Percentiles rank a stretch among this genome's conserved stretches.
phyloP scores from a whole-genome alignment of 2,888 invertebrate species.

The Tridacna gigas region DNA sequence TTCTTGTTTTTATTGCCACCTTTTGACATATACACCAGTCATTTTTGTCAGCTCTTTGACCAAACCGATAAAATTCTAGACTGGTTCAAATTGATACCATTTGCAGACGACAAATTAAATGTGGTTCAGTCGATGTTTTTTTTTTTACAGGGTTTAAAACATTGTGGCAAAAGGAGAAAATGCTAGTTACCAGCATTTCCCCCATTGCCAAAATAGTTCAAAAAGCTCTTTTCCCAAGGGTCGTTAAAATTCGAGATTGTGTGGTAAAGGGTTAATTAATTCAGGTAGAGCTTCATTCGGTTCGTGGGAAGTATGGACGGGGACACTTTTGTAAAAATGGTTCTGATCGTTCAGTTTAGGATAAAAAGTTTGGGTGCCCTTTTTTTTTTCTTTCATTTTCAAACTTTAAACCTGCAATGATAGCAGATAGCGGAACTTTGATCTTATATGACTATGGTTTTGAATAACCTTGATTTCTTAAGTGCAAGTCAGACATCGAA shows the following conservation, averaged over 20 bases:
- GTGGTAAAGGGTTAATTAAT: not conserved
- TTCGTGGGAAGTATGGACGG: too few relatives aligned
- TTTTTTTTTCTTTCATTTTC: too few relatives aligned
- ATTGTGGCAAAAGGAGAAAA: not conserved
- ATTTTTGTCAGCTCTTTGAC: not conserved
- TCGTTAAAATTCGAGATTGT: not conserved
- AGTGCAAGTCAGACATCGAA: not conserved
- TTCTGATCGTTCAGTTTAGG: too few relatives aligned
- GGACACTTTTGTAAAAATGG: too few relatives aligned
- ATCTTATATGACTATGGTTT: too few relatives aligned
- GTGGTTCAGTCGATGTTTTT: not conserved
- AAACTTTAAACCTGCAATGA: too few relatives aligned
- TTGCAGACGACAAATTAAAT: not conserved
- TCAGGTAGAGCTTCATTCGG: too few relatives aligned
- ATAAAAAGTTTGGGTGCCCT: too few relatives aligned
- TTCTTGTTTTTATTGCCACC: too few relatives aligned
- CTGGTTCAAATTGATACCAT: not conserved
- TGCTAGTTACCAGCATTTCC: not conserved
- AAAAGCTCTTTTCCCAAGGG: not conserved
- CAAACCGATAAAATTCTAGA: not conserved
- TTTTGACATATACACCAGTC: not conserved
- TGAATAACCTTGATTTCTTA: too few relatives aligned
- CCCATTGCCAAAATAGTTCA: not conserved
- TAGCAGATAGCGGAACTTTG: too few relatives aligned
- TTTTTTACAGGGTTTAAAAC: not conserved